phyloP scores from a whole-genome alignment of 2,113 vertebrate species.

The Himantopus leucocephalus region DNA sequence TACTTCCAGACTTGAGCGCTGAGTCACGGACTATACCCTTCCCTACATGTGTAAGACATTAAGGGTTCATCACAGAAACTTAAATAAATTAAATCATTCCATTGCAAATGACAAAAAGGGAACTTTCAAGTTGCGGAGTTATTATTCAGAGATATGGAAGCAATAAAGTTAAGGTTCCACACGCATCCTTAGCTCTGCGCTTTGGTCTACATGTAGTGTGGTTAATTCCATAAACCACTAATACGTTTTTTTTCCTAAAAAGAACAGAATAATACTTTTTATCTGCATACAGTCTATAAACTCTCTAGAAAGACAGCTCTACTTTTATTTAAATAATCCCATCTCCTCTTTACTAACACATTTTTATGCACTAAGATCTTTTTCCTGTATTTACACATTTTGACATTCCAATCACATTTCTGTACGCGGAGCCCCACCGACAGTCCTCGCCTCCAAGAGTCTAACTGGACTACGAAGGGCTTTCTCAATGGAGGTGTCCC shows the following conservation, averaged over 20 bases:
- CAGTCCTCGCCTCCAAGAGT: fast-evolving
- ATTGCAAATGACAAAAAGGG: slow-evolving; percentile 31
- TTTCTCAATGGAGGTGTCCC: not conserved
- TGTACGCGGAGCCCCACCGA: not conserved
- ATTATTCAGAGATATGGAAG: slow-evolving; percentile 43
- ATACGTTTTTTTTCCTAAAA: not conserved
- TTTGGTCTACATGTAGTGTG: not conserved
- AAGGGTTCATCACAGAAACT: slow-evolving; percentile 51
- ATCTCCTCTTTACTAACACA: not conserved
- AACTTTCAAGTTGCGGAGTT: slow-evolving; percentile 31
- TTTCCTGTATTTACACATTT: not conserved
- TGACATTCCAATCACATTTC: not conserved
- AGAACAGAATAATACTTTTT: not conserved
- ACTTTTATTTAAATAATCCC: not conserved
- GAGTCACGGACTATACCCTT: not conserved
- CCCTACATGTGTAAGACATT: slow-evolving; percentile 48
- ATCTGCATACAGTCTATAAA: not conserved
- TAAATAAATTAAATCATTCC: slow-evolving; percentile 56
- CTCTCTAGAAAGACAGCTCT: not conserved
- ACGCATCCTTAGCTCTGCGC: not conserved
- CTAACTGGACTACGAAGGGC: not conserved
- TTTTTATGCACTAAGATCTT: not conserved
- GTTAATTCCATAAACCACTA: not conserved
- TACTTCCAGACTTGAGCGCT: not conserved
- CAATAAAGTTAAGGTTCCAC: slow-evolving; percentile 46